These are phyloP conservation scores for Brachionus asplanchnoidis DNA, from an alignment of 1,140 invertebrate genomes.

Conservation along the genomic window DNA sequence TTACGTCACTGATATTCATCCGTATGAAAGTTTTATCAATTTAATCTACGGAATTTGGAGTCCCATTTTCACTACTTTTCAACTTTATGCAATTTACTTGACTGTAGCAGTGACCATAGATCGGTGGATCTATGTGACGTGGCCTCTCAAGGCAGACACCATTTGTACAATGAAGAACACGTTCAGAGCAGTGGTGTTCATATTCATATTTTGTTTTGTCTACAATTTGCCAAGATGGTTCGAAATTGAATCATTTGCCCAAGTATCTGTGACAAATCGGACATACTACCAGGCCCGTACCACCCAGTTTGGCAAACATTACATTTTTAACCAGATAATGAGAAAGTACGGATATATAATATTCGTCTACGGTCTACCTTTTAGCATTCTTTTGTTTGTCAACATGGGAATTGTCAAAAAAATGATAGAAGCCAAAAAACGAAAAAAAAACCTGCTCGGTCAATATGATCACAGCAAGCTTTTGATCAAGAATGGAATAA, in stretches of 20 bases:
- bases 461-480: background rate
- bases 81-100: constrained; percentile 39
- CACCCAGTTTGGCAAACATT: background rate
- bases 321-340: constrained; percentile 18
- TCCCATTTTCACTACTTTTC: constrained; percentile 38
- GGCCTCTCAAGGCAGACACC: background rate
- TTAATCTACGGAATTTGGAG: constrained; percentile 37
- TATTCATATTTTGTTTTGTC: constrained; percentile 39
- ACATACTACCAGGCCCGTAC: background rate
- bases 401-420: constrained; percentile 33
- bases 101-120: constrained; percentile 31
- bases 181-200: constrained; percentile 9
- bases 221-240: constrained; percentile 42
- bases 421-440: constrained; percentile 29
- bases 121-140: constrained; percentile 38
- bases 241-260: constrained; percentile 5
- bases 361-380: constrained; percentile 36
- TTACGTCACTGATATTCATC: background rate
- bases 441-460: constrained; percentile 15
- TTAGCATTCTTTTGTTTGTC: background rate
- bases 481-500: background rate
- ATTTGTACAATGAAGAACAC: constrained; percentile 33
- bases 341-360: constrained; percentile 24
- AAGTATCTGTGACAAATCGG: background rate
- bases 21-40: constrained; percentile 27